A percentile compares a stretch with the other conserved stretches of the same genome.
These are phyloP conservation scores for Kryptopterus vitreolus DNA, from an alignment of 2,797 vertebrate species.

Conservation along the genomic window DNA sequence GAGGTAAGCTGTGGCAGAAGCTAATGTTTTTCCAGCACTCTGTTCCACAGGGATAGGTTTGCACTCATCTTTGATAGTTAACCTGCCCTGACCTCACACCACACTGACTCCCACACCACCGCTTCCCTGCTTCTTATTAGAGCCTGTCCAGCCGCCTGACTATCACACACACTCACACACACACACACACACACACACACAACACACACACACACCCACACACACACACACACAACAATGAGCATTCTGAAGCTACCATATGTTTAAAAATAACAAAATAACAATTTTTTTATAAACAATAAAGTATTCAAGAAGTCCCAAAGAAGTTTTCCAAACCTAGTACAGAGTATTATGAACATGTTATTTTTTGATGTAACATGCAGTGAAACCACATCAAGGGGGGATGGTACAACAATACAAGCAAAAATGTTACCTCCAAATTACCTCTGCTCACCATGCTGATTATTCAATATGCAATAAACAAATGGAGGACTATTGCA, in stretches of 20 bases:
- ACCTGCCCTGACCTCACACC: slow-evolving; percentile 72
- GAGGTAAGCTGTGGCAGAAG: slow-evolving; percentile 70
- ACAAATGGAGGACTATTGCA: neutral
- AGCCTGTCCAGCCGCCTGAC: slow-evolving; percentile 65
- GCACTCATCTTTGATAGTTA: slow-evolving; percentile 85
- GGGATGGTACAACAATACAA: slow-evolving; percentile 15
- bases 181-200: slow-evolving; percentile 19
- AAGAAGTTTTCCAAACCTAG: slow-evolving; percentile 12
- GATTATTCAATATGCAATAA: neutral
- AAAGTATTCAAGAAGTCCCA: neutral
- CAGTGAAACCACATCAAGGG: slow-evolving; percentile 5
- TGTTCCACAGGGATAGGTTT: slow-evolving; percentile 81
- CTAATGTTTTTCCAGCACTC: slow-evolving; percentile 74
- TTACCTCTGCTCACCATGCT: neutral
- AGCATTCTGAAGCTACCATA: slow-evolving; percentile 27
- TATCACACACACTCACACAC: slow-evolving; percentile 51
- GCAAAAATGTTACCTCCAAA: neutral
- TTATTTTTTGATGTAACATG: slow-evolving; percentile 14
- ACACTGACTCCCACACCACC: slow-evolving; percentile 72
- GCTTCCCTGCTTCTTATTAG: slow-evolving; percentile 80
- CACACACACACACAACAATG: slow-evolving; percentile 1
- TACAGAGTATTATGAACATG: slow-evolving; percentile 25
- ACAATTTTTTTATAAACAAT: too few relatives aligned
- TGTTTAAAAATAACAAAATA: slow-evolving; percentile 33
- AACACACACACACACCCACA: slow-evolving; percentile 26